A percentile compares a stretch with the other conserved stretches of the same genome.
Conservation (phyloP, 2,888 invertebrate genomes). For the Cyaniris semiargus region DNA sequence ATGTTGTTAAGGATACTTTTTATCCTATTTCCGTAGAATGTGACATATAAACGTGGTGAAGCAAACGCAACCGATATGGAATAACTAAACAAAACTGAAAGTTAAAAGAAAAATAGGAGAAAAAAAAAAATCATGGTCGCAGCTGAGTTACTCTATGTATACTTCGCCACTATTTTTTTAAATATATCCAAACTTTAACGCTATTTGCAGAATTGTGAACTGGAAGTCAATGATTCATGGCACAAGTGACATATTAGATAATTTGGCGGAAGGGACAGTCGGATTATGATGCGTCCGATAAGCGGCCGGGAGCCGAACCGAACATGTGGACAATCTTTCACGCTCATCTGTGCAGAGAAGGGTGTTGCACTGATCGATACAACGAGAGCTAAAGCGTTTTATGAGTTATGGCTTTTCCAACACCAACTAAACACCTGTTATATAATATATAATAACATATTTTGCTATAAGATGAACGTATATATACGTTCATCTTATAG, state of each 20-base stretch:
- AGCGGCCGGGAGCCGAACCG: slow-evolving; percentile 52
- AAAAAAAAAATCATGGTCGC: no score
- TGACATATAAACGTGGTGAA: not conserved
- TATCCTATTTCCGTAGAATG: not conserved
- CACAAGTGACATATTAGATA: slow-evolving; percentile 63
- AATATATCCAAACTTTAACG: not conserved
- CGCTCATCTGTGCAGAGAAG: slow-evolving; percentile 79
- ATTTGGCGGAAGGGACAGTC: slow-evolving; percentile 66
- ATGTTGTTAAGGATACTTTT: not conserved
- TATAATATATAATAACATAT: no score
- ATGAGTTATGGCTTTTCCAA: slow-evolving; percentile 13
- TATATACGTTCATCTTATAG: no score
- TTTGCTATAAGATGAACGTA: no score
- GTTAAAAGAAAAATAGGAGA: no score
- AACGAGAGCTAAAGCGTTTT: slow-evolving; percentile 50
- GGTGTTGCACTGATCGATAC: slow-evolving; percentile 59
- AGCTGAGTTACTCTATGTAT: no score
- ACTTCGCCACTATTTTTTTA: no score
- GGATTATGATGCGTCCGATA: slow-evolving; percentile 65
- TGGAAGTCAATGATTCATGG: slow-evolving; percentile 28
- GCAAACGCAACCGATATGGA: no score
- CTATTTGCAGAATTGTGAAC: not conserved
- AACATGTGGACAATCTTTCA: slow-evolving; percentile 81
- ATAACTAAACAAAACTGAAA: no score
- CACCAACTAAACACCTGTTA: not conserved